Base-by-base conservation (phyloP, 2,888 invertebrate species). In the Eucriotettix oculatus region DNA sequence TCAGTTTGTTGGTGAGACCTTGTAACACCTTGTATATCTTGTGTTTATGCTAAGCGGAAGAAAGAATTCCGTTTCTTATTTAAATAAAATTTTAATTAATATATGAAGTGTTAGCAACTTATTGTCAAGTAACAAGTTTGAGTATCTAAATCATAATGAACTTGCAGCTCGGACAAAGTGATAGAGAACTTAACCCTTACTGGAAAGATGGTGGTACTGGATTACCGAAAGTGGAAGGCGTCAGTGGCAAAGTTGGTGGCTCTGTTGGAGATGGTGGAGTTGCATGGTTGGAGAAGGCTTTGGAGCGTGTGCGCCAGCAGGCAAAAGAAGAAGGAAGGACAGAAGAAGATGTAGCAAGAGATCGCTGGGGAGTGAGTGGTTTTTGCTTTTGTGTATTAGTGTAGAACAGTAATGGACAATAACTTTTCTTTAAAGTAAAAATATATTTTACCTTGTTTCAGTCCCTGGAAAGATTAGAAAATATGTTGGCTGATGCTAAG, bases 141-240 rank as follows among this genome's bases (percentile, higher is more conserved):
- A 29, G 7, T 29, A 29, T 29, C 29, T 29, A 2, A 29, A 29
- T 2, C 29, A 7, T 29, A 29, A 29, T 48, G 48, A 14, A 48
- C 48, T 48, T 48, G 48, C 84, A 78, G 74, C 87, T 88, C 16
- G 81, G 85, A 0, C 84, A 83, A 64, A 86, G 85, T 71, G 74
- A 73, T 1, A 77, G 85, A 68, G 95, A 96, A 74, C 75, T 95
- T 59, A 96, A 96, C 78, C 94, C 92, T 0, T 89, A 90, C 69
- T 95, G 94, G 93, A 92, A 87, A 76, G 78, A 86, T 72, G 92
- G 91, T 54, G 95, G 95, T 1, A 81, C 80, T 58, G 95, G 95
- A 1, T 70, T 95, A 61, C 95, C 95, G 0, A 42, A 56, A 42
- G 48, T 48, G 29, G 29, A 56, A 42, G 59, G 43, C 10, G 59